phyloP scores from a whole-genome alignment of 2,113 vertebrate genomes.

The Pelvicachromis taeniatus region DNA sequence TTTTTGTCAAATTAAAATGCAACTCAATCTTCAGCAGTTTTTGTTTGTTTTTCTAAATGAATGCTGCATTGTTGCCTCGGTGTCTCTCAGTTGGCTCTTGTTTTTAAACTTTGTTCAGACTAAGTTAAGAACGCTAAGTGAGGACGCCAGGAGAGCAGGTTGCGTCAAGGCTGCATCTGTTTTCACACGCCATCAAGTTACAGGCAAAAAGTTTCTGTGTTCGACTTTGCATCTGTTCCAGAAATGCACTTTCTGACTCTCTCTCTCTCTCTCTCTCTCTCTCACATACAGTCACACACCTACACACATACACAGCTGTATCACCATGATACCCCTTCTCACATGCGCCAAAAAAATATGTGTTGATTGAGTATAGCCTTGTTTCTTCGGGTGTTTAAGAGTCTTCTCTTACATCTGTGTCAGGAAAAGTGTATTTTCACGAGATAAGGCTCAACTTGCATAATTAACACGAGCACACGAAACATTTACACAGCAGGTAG shows the following conservation, averaged over 20 bases:
- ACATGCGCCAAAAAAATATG: background rate
- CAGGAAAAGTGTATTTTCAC: background rate
- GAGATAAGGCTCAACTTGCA: background rate
- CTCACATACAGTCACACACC: background rate
- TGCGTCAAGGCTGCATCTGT: constrained; percentile 23
- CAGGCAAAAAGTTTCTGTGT: background rate
- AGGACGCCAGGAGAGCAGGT: background rate
- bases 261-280: background rate
- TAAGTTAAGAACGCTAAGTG: background rate
- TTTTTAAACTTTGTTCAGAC: background rate
- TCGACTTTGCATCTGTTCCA: constrained; percentile 17
- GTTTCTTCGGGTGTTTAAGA: background rate
- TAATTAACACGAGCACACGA: background rate
- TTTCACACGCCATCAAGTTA: constrained; percentile 28
- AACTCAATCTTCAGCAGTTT: background rate
- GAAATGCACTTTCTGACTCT: background rate
- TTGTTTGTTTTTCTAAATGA: background rate
- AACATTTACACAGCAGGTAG: background rate
- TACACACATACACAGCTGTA: background rate
- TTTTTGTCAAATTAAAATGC: rapidly evolving
- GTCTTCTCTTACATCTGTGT: background rate
- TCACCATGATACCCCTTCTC: background rate
- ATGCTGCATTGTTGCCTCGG: background rate
- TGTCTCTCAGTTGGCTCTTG: background rate
- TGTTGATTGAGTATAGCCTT: constrained; percentile 44